Percentiles rank a stretch among this genome's conserved stretches.
phyloP scores from a whole-genome alignment of 2,113 vertebrate species.

The Paedocypris sp. region DNA sequence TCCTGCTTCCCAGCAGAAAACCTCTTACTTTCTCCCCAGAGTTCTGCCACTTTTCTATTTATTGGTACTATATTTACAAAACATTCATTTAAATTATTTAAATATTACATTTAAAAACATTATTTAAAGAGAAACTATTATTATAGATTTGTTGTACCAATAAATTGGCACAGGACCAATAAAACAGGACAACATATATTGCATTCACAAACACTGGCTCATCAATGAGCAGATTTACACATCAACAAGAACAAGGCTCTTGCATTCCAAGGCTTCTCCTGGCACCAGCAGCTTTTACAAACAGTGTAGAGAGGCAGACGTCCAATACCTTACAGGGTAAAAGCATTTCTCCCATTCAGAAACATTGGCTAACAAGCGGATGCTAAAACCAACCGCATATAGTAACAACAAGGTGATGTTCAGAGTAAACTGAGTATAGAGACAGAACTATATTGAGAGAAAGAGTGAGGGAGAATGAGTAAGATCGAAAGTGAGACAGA shows the following conservation, averaged over 20 bases:
- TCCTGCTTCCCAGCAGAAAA: conserved; percentile 37
- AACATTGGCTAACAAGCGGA: neutral
- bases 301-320: neutral
- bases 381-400: conserved; percentile 19
- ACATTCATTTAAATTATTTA: too few relatives aligned
- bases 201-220: neutral
- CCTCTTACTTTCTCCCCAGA: conserved; percentile 24
- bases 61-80: neutral
- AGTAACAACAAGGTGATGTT: conserved; percentile 5
- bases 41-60: conserved; percentile 11
- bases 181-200: too few relatives aligned
- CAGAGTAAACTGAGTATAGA: too few relatives aligned
- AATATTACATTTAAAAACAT: too few relatives aligned
- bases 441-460: too few relatives aligned
- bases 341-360: conserved; percentile 19
- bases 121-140: neutral
- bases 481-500: too few relatives aligned
- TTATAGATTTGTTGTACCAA: too few relatives aligned
- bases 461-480: too few relatives aligned
- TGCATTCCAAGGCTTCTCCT: conserved; percentile 27
- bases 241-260: neutral
- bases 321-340: conserved; percentile 31
- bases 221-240: neutral
- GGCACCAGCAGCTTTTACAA: conserved; percentile 19
- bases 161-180: too few relatives aligned